Evolutionary conservation across 2,888 invertebrate genomes (phyloP).

Genomic region (Agriopis leucophaearia): DNA sequence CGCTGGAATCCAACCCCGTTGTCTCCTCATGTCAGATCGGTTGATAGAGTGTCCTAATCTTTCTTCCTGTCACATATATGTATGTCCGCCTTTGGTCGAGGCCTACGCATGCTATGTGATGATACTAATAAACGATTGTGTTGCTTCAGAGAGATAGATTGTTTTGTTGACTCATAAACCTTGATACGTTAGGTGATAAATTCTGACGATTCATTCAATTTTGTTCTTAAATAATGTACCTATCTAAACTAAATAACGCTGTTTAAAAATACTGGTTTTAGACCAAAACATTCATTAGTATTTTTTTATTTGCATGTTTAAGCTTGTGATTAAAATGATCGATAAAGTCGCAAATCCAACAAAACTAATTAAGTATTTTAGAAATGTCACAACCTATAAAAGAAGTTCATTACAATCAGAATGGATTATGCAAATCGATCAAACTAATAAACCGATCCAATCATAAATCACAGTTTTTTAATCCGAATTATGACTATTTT

Average conservation of each 20-base stretch:
- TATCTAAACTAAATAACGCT: neutral
- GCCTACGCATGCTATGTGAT: constrained; percentile 47
- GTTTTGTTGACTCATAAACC: constrained; percentile 49
- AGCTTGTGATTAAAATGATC: constrained; percentile 36
- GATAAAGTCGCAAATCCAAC: constrained; percentile 48
- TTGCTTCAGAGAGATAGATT: constrained; percentile 43
- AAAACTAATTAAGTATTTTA: constrained; percentile 26
- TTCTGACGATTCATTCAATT: constrained; percentile 46
- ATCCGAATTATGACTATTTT: constrained; percentile 61
- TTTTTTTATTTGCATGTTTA: neutral
- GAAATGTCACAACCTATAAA: constrained; percentile 20
- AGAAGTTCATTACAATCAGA: constrained; percentile 36
- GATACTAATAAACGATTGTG: constrained; percentile 46
- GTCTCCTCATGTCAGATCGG: constrained; percentile 67
- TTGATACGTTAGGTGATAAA: constrained; percentile 39
- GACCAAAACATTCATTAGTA: constrained; percentile 1
- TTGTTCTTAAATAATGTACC: constrained; percentile 26
- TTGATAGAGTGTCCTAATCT: constrained; percentile 74
- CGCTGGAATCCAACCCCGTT: constrained; percentile 68
- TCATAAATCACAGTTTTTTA: constrained; percentile 63
- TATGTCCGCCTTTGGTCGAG: constrained; percentile 52
- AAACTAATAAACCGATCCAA: constrained; percentile 50
- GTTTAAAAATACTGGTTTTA: constrained; percentile 1
- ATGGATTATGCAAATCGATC: constrained; percentile 62
- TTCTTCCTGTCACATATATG: constrained; percentile 74